Conservation (phyloP, 2,797 vertebrate genomes). For the Heteromormyrus szaboi region DNA sequence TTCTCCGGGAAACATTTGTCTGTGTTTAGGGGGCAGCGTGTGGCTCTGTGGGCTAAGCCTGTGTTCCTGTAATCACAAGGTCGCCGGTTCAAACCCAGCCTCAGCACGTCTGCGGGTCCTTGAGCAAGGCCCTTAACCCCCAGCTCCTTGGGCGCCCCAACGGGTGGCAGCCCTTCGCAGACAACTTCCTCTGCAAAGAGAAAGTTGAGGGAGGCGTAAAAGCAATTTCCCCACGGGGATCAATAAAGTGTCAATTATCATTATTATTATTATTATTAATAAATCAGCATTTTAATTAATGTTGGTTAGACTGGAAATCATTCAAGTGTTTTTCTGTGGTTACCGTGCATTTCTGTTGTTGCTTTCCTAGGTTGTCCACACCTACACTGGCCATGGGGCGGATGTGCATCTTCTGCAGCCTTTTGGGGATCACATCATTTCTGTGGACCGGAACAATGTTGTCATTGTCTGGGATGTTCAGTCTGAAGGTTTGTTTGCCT, state of each 20-base stretch:
- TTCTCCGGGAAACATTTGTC: background rate
- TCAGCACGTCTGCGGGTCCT: too few relatives aligned
- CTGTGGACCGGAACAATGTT: slow-evolving; percentile 71
- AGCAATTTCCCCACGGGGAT: too few relatives aligned
- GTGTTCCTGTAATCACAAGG: too few relatives aligned
- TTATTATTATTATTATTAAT: background rate
- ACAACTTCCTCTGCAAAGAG: too few relatives aligned
- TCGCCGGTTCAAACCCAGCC: too few relatives aligned
- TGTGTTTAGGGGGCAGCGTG: background rate
- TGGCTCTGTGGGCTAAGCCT: too few relatives aligned
- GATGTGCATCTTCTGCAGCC: slow-evolving; percentile 79
- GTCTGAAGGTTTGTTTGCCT: slow-evolving; percentile 62
- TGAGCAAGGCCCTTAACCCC: too few relatives aligned
- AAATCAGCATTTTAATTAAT: background rate
- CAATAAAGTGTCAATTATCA: too few relatives aligned
- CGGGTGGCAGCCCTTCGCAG: too few relatives aligned
- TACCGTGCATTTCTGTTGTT: background rate
- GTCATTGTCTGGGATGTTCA: slow-evolving; percentile 86
- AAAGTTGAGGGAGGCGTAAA: too few relatives aligned
- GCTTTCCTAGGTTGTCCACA: slow-evolving; percentile 72
- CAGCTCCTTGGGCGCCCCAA: too few relatives aligned
- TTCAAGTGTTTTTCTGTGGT: background rate
- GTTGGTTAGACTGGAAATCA: background rate
- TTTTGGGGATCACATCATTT: slow-evolving; percentile 89
- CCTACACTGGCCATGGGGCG: slow-evolving; percentile 77